A percentile compares a stretch with the other conserved stretches of the same genome.
These are phyloP conservation scores for Teleopsis dalmanni DNA, from an alignment of 1,140 invertebrate species.

Conservation along the genomic window DNA sequence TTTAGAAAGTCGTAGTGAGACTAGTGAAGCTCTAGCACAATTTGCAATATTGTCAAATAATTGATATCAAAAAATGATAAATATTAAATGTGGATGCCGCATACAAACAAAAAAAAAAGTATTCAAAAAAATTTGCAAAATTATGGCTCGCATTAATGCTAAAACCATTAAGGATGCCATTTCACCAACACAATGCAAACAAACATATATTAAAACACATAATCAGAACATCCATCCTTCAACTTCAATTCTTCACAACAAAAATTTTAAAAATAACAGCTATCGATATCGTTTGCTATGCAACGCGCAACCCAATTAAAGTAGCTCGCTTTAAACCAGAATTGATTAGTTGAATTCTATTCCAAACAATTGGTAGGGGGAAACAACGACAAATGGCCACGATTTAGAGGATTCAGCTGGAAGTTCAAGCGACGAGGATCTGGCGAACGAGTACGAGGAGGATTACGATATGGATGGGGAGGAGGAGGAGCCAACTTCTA, in stretches of 20 bases:
- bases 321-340: constrained; percentile 41
- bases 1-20: constrained; percentile 43
- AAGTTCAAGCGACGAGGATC: constrained; percentile 42
- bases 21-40: constrained; percentile 44
- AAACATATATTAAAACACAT: background rate
- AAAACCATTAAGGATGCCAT: no score
- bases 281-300: no score
- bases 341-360: constrained; percentile 47
- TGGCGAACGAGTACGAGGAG: constrained; percentile 9
- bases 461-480: constrained; percentile 6
- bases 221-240: background rate
- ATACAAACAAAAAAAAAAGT: background rate
- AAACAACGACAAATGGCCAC: constrained; percentile 46
- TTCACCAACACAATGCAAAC: constrained; percentile 1
- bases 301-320: background rate
- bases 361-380: constrained; percentile 46
- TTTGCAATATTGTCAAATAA: constrained; percentile 40
- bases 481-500: constrained; percentile 13
- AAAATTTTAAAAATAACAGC: no score
- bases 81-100: background rate
- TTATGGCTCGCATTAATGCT: background rate
- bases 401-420: constrained; percentile 45
- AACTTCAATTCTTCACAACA: background rate
- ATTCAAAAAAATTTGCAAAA: background rate
- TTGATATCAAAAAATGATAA: constrained; percentile 28